Percentiles rank a stretch among this genome's conserved stretches.
These are phyloP conservation scores for Caranx ignobilis DNA, from an alignment of 2,113 vertebrate genomes.

Conservation along the genomic window DNA sequence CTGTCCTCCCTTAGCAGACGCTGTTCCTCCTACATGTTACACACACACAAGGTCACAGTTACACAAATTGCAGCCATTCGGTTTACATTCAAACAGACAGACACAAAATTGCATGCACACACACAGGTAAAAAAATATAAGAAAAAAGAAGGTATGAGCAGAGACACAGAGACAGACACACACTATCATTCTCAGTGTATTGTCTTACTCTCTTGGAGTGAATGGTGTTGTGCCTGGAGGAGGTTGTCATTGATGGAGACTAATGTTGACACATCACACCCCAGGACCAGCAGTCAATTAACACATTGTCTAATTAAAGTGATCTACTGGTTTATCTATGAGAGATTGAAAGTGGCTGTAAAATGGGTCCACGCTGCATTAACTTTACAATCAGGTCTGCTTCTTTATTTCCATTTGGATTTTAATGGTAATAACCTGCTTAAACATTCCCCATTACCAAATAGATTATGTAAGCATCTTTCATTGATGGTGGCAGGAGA, in stretches of 20 bases:
- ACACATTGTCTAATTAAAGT: slow-evolving; percentile 86
- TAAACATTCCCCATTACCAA: slow-evolving; percentile 65
- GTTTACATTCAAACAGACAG: neutral
- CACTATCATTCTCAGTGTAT: slow-evolving; percentile 48
- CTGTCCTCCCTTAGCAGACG: slow-evolving; percentile 17
- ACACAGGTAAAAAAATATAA: neutral
- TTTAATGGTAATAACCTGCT: slow-evolving; percentile 76
- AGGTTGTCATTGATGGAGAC: slow-evolving; percentile 73
- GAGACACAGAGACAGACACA: neutral
- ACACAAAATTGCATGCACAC: neutral
- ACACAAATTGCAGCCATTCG: neutral
- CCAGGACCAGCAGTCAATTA: slow-evolving; percentile 81
- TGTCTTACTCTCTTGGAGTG: slow-evolving; percentile 42
- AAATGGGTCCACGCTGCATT: slow-evolving; percentile 75
- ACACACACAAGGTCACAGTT: slow-evolving; percentile 32
- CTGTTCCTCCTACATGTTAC: slow-evolving; percentile 15
- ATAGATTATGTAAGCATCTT: slow-evolving; percentile 65
- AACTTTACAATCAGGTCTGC: slow-evolving; percentile 74
- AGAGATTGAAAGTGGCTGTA: slow-evolving; percentile 69
- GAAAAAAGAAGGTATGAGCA: neutral
- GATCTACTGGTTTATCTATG: slow-evolving; percentile 78
- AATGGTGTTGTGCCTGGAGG: slow-evolving; percentile 49
- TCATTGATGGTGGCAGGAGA: slow-evolving; percentile 29
- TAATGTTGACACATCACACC: slow-evolving; percentile 80
- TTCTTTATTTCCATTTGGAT: slow-evolving; percentile 75